A percentile compares a stretch with the other conserved stretches of the same genome.
phyloP scores from a whole-genome alignment of 2,113 vertebrate genomes.

The Peromyscus californicus region DNA sequence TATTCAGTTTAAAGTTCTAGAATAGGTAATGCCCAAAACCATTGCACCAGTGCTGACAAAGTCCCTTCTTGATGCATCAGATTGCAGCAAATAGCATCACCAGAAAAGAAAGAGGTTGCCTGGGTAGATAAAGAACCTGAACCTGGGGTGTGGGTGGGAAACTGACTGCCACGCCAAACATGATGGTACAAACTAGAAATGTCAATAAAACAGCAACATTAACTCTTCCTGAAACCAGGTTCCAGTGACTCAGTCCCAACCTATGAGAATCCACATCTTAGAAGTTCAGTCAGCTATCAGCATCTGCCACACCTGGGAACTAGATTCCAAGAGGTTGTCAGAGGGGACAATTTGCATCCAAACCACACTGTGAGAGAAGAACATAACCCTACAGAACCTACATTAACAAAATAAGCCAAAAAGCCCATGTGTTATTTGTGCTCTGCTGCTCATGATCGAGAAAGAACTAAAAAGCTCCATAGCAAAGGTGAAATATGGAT shows the following conservation, averaged over 20 bases:
- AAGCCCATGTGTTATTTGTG: not conserved
- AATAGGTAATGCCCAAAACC: not conserved
- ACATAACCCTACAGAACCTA: not conserved
- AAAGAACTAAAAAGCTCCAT: not conserved
- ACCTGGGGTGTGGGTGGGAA: too few species aligned
- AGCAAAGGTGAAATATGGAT: not conserved
- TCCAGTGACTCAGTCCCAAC: not conserved
- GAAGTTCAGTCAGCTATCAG: too few species aligned
- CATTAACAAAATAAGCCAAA: not conserved
- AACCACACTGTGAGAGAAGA: not conserved
- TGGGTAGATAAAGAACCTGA: too few species aligned
- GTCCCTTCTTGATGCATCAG: not conserved
- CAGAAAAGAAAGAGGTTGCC: not conserved
- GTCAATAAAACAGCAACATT: not conserved
- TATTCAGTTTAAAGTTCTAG: not conserved
- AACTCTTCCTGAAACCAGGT: not conserved
- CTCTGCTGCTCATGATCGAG: not conserved
- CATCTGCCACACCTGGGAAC: not conserved
- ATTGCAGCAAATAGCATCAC: not conserved
- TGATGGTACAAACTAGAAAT: not conserved
- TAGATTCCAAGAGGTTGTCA: too few species aligned
- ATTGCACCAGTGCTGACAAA: too few species aligned
- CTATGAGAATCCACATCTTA: not conserved
- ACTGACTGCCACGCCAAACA: not conserved
- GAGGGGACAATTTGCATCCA: not conserved